Base-by-base conservation (phyloP, 2,113 vertebrate species). In the Pygoscelis adeliae region DNA sequence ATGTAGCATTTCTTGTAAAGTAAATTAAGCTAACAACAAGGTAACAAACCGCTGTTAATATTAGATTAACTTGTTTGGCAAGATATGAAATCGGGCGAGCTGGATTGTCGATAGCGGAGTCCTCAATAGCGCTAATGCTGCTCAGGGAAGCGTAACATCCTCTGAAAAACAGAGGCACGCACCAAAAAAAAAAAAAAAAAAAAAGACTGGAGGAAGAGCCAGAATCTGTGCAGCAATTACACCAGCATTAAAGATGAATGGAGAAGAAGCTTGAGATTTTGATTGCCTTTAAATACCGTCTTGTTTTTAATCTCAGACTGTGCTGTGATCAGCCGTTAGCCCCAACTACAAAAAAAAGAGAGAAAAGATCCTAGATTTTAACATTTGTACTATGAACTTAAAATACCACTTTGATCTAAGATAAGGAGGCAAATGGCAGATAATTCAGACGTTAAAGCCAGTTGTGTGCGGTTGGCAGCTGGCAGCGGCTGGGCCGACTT, bases 21-120 rank as follows among this genome's bases (percentile, higher is more conserved):
- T 80, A 97, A 97, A 97, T 97, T 96, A 97, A 97, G 97, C 95
- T 97, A 97, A 92, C 96, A 95, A 89, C 69, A 53, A 93, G 90
- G 97, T 92, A 97, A 97, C 97, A 97, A 97, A 94, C 92, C 6
- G 11, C 95, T 97, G 96, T 94, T 97, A 95, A 95, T 96, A 97
- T 96, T 95, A 97, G 96, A 97, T 97, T 97, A 97, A 97, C 95
- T 95, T 94, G 95, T 97, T 95, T 96, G 97, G 97, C 94, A 97
- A 79, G 96, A 97, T 95, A 74, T 26, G 87, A 67, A 94, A 90
- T 93, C 10, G 65, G 65, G 89, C 34, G 79, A 96, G 94, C 95
- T 72, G 95, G 90, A 89, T 96, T 94, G 96, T 89, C 8, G n/a
- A 69, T 93, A 94, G 94, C 17, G 0, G 58, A 22, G 81, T 83